Base-by-base conservation (phyloP, 2,797 vertebrate genomes). In the Benthosema pterotum region DNA sequence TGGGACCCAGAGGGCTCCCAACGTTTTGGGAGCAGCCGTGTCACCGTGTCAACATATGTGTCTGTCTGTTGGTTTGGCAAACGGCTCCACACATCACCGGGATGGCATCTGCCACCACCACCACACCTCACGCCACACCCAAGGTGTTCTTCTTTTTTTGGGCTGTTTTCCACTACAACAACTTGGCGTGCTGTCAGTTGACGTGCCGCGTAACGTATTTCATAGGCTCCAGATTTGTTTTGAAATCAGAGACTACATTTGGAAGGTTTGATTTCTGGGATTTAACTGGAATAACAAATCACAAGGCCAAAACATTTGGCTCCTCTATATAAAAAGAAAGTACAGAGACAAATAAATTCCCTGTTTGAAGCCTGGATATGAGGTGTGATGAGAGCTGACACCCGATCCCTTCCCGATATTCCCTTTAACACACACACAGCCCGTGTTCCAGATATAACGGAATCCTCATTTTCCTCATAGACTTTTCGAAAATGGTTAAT, bases 1-100 rank as follows among this genome's bases (percentile, higher is more conserved):
- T 69, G 70, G 72, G 75, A 52, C 54, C 77, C 62, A 74, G 83
- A 74, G 83, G 22, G 7, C 45, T 53, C 45, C 51, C 32, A 50
- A 75, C 71, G 72, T 76, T 88, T 90, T 84, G 84, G 84, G 83
- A 87, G 74, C 68, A 77, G 77, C 74, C 77, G 32, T 38, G 32
- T 38, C 32, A 38, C 32, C 8, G 32, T 38, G 32, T 38, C 76
- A 74, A 80, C 88, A 90, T 91, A 89, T 89, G 88, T 71, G 87
- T 84, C 80, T 82, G 76, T 74, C 74, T 81, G 66, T n/a, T 60
- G 9, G 74, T 78, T 81, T 89, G 88, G 87, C 87, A 89, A 38
- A 60, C 67, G 69, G 66, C 69, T 61, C 55, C 55, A 59, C 55
- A 62, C 69, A 72, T 86, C 82, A 79, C 67, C 42, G 60, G 68